Base-by-base conservation (phyloP, 2,888 invertebrate genomes). In the Lasioglossum pauxillum region DNA sequence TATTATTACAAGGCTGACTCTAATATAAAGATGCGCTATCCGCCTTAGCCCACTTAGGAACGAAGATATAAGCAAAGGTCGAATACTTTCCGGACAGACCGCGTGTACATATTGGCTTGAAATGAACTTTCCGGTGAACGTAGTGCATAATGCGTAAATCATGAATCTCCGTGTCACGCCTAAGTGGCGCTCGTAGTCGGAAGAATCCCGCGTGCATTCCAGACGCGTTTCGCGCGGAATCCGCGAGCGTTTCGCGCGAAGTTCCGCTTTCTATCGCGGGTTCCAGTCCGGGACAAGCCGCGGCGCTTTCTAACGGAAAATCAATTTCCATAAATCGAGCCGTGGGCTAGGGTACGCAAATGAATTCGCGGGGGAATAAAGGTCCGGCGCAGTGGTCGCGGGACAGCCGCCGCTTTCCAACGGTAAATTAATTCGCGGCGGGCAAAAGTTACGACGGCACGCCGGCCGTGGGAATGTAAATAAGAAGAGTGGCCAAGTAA, bases 391-490 rank as follows among this genome's bases (percentile, higher is more conserved):
- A n/a, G 60, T 38, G 35, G 44, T 31, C 23, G 38, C 10, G 38
- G 44, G 23, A 2, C 53, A 31, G 71, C 57, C 46, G 46, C 16
- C 46, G 84, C 44, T 84, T 84, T 76, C 69, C 76, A 82, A 86
- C 60, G 85, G 78, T 79, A 86, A 81, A 86, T 86, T 73, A 85
- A 86, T 85, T 86, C 85, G 78, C 46, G 41, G 71, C 5, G 75
- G 46, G 71, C 69, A 76, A 78, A 82, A 79, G 82, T 85, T 74
- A 60, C 81, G 73, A 27, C 71, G 73, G 44, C 78, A 38, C 49
- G 41, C 44, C 69, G 27, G 35, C 31, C 88, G 83, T 84, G 85
- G 88, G 88, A 88, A 88, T 86, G 88, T 82, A 89, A 89, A 89
- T 89, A 83, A 88, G 88, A 88, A 79, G 79, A 82, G 85, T 75